Evolutionary conservation across 2,797 vertebrate species (phyloP).

Genomic region (Malacoraja senta): DNA sequence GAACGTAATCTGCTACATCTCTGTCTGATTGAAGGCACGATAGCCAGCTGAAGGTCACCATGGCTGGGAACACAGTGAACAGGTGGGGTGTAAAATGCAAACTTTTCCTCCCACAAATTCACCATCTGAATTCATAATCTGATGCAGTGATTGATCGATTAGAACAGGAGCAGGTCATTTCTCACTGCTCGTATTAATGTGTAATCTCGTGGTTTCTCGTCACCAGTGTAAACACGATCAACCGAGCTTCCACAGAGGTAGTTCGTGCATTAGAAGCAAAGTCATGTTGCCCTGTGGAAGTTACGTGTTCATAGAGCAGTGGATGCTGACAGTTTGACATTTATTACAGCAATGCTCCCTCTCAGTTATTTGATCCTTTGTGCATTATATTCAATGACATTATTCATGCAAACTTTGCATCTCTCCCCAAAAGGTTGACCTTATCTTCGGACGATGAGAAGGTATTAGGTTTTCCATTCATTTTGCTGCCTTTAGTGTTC

Average conservation of each 20-base stretch:
- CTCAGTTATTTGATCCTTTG: neutral
- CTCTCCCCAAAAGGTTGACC: neutral
- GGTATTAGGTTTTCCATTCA: neutral
- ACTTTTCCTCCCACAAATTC: neutral
- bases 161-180: neutral
- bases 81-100: neutral
- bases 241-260: too few species aligned
- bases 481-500: neutral
- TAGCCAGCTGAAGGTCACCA: neutral
- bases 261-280: neutral
- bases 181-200: neutral
- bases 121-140: neutral
- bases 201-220: neutral
- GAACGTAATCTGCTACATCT: neutral
- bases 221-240: neutral
- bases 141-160: neutral
- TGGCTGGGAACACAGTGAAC: neutral
- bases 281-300: neutral
- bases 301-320: too few species aligned
- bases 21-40: constrained; percentile 27
- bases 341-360: too few species aligned
- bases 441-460: neutral
- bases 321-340: too few species aligned
- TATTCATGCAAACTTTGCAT: neutral
- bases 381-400: neutral